A percentile compares a stretch with the other conserved stretches of the same genome.
Conservation (phyloP, 2,113 vertebrate species). For the Bambusicola thoracicus region DNA sequence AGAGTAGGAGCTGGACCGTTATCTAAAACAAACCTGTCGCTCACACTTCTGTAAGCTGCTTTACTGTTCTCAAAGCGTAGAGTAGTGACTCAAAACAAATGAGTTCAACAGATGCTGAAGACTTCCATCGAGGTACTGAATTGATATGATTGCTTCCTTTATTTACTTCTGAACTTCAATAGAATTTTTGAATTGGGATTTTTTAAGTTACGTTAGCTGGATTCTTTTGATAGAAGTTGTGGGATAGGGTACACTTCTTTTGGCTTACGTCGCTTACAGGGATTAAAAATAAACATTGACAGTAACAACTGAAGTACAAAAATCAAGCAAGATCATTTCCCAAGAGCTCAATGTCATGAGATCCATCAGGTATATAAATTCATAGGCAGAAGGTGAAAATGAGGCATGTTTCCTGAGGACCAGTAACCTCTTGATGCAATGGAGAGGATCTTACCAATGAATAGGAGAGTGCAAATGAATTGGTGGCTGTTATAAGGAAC, state of each 20-base stretch:
- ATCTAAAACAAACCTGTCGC: background rate
- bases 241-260: background rate
- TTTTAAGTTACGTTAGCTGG: background rate
- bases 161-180: background rate
- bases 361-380: background rate
- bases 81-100: background rate
- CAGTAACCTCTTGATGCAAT: background rate
- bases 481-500: background rate
- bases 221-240: background rate
- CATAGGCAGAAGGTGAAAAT: background rate
- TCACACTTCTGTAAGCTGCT: background rate
- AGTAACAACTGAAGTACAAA: background rate
- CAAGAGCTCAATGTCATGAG: background rate
- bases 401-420: background rate
- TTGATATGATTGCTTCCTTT: background rate
- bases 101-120: background rate
- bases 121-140: background rate
- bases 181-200: background rate
- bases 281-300: background rate
- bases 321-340: background rate
- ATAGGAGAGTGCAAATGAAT: background rate
- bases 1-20: background rate
- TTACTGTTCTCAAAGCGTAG: background rate
- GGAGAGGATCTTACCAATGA: background rate
- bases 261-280: background rate